Conservation (phyloP, 2,113 vertebrate species). For the Xiphophorus maculatus region DNA sequence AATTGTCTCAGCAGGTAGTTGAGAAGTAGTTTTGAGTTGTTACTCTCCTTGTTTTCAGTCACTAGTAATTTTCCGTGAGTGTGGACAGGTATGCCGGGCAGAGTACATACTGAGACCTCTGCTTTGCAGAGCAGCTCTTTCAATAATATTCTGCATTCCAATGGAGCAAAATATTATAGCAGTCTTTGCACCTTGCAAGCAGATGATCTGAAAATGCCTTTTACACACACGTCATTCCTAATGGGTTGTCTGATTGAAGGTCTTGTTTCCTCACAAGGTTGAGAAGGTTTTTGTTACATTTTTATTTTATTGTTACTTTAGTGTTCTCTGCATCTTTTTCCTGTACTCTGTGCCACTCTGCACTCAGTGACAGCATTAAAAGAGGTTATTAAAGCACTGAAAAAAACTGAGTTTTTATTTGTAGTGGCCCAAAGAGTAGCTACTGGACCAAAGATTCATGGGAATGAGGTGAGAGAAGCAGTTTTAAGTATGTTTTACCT, state of each 20-base stretch:
- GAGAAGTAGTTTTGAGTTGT: conserved; percentile 33
- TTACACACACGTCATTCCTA: too few relatives aligned
- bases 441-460: not conserved
- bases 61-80: conserved; percentile 12
- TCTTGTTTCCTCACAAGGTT: too few relatives aligned
- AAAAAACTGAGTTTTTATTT: not conserved
- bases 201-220: not conserved
- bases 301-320: too few relatives aligned
- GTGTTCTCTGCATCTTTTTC: not conserved
- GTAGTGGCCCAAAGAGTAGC: not conserved
- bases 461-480: not conserved
- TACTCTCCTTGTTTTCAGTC: conserved; percentile 36
- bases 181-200: not conserved
- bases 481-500: not conserved
- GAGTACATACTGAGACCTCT: conserved; percentile 19
- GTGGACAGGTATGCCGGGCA: conserved; percentile 38
- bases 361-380: not conserved
- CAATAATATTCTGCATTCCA: conserved; percentile 17
- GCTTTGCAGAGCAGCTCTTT: conserved; percentile 37
- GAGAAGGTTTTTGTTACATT: too few relatives aligned
- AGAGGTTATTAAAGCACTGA: not conserved
- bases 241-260: too few relatives aligned
- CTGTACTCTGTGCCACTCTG: not conserved
- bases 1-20: conserved; percentile 36
- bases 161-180: not conserved